These are phyloP conservation scores for Vultur gryphus DNA, from an alignment of 2,797 vertebrate species.

Conservation along the genomic window DNA sequence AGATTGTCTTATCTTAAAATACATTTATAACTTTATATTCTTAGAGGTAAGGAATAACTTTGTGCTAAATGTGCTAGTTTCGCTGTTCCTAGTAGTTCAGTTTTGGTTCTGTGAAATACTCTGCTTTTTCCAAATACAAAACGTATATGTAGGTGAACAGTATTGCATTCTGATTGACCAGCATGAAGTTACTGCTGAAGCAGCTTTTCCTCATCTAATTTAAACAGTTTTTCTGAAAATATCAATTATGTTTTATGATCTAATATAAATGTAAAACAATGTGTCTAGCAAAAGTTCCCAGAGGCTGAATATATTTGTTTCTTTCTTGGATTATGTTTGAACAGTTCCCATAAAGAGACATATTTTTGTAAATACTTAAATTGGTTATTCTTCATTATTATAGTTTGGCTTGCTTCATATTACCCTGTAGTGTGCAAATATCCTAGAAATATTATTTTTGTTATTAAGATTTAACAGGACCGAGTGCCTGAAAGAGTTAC, in stretches of 20 bases:
- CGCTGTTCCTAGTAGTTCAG: not conserved
- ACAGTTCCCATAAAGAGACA: not conserved
- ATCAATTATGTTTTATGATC: slow-evolving; percentile 29
- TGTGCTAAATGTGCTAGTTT: not conserved
- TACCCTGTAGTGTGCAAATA: not conserved
- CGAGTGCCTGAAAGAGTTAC: not conserved
- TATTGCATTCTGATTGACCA: not conserved
- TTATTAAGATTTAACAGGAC: not conserved
- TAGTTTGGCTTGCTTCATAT: not conserved
- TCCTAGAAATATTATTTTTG: not conserved
- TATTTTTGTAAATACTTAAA: not conserved
- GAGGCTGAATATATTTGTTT: slow-evolving; percentile 20
- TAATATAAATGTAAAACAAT: slow-evolving; percentile 34
- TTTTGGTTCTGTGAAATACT: slow-evolving; percentile 13
- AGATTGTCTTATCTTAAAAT: not conserved
- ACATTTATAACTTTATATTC: not conserved
- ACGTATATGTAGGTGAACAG: not conserved
- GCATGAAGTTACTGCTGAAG: not conserved
- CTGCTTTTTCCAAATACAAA: not conserved
- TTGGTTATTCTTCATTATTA: slow-evolving; percentile 1
- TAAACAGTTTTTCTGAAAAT: not conserved
- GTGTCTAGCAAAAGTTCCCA: slow-evolving; percentile 30
- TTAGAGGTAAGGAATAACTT: not conserved
- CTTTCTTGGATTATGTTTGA: slow-evolving; percentile 30
- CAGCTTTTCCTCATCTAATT: slow-evolving; percentile 11